phyloP scores from a whole-genome alignment of 2,888 invertebrate species.

The Diaprepes abbreviatus region DNA sequence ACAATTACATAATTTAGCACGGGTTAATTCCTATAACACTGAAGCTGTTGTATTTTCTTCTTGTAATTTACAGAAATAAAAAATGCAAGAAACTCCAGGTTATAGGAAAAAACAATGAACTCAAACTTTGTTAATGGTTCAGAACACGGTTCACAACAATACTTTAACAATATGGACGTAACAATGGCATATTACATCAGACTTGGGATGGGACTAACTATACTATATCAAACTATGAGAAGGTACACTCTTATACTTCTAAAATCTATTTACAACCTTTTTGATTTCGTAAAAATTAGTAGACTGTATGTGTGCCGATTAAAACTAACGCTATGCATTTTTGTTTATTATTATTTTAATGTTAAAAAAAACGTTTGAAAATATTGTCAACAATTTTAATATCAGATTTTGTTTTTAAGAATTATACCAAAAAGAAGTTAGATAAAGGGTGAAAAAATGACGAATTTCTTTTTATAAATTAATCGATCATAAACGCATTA shows the following conservation, averaged over 20 bases:
- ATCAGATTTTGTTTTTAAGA: too few relatives aligned
- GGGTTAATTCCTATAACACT: background rate
- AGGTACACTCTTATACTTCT: background rate
- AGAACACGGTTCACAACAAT: background rate
- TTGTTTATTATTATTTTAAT: too few relatives aligned
- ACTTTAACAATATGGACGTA: constrained; percentile 17
- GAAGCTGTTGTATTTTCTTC: background rate
- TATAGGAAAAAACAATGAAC: background rate
- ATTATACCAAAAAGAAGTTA: too few relatives aligned
- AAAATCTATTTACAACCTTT: constrained; percentile 9
- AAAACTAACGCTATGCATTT: too few relatives aligned
- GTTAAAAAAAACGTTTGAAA: too few relatives aligned
- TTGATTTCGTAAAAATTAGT: background rate
- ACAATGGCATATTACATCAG: constrained; percentile 16
- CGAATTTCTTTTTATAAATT: too few relatives aligned
- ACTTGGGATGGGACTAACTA: constrained; percentile 6
- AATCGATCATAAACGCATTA: too few relatives aligned
- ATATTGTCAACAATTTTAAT: too few relatives aligned
- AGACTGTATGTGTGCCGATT: background rate
- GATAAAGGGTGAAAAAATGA: too few relatives aligned
- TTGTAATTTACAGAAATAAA: too few relatives aligned
- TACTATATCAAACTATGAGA: background rate
- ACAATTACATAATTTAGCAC: constrained; percentile 8
- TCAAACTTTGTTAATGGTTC: background rate
- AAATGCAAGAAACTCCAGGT: background rate